These are phyloP conservation scores for Acleris cristana DNA, from an alignment of 2,888 invertebrate species.

Conservation along the genomic window DNA sequence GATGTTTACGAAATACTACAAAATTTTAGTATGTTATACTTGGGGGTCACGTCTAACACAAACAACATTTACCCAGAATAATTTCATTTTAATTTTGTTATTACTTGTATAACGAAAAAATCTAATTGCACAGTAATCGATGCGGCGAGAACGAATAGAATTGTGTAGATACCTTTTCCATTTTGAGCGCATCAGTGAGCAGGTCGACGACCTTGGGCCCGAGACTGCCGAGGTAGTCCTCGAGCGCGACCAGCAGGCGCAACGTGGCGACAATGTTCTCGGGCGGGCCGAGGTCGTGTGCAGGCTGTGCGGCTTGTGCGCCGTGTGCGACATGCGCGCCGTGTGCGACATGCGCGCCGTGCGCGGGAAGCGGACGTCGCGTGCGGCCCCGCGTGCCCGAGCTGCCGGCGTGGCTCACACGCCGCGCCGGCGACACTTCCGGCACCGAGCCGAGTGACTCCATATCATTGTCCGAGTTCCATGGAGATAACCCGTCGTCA, in stretches of 20 bases:
- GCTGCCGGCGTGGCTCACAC: constrained; percentile 36
- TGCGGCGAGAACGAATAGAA: too few relatives aligned
- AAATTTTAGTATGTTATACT: too few relatives aligned
- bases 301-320: constrained; percentile 39
- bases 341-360: too few relatives aligned
- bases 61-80: too few relatives aligned
- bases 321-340: too few relatives aligned
- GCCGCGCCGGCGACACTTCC: constrained; percentile 49
- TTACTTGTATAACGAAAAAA: too few relatives aligned
- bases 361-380: constrained; percentile 39
- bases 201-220: constrained; percentile 91
- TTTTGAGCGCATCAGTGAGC: constrained; percentile 89
- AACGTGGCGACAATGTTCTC: constrained; percentile 87
- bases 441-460: constrained; percentile 61
- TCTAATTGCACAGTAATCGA: too few relatives aligned
- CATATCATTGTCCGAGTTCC: constrained; percentile 69
- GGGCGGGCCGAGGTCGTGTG: constrained; percentile 64
- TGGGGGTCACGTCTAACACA: too few relatives aligned
- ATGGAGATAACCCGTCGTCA: constrained; percentile 66
- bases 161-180: constrained; percentile 85
- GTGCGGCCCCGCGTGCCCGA: constrained; percentile 27
- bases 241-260: constrained; percentile 90
- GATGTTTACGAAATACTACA: too few relatives aligned
- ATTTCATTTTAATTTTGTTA: too few relatives aligned
- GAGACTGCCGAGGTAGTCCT: constrained; percentile 92